phyloP scores from a whole-genome alignment of 2,888 invertebrate genomes.

The Drosophila nr. perissopoda region DNA sequence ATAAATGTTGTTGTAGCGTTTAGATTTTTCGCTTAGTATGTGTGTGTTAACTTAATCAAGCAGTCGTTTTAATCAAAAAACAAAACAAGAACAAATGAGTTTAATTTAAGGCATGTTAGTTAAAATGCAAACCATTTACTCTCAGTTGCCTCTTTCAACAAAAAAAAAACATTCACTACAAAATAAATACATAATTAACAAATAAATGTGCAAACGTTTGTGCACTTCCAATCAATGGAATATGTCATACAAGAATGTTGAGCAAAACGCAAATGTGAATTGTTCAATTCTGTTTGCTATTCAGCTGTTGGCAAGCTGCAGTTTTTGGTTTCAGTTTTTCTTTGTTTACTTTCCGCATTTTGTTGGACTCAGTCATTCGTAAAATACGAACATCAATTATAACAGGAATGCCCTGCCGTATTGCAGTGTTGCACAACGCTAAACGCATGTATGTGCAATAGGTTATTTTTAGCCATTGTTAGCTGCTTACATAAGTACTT shows the following conservation, averaged over 20 bases:
- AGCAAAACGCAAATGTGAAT: conserved; percentile 1
- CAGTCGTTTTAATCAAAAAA: conserved; percentile 30
- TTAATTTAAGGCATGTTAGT: neutral
- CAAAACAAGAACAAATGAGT: conserved; percentile 3
- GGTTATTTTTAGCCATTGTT: neutral
- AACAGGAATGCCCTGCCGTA: conserved; percentile 4
- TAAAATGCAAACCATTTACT: neutral
- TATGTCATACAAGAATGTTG: neutral
- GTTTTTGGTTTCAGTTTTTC: conserved; percentile 13
- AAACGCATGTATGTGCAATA: conserved; percentile 3
- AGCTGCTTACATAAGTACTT: conserved; percentile 9
- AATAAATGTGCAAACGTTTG: conserved; percentile 1
- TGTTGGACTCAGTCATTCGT: conserved; percentile 50
- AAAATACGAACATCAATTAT: conserved; percentile 16
- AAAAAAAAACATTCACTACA: neutral
- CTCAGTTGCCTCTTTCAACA: conserved; percentile 1
- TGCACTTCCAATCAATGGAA: neutral
- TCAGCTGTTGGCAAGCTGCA: conserved; percentile 4
- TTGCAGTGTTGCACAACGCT: conserved; percentile 31
- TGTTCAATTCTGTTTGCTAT: neutral
- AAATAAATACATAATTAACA: neutral
- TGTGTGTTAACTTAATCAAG: conserved; percentile 53
- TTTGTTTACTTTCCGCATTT: conserved; percentile 2
- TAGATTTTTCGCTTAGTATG: conserved; percentile 45
- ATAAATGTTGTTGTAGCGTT: conserved; percentile 51